Percentiles rank a stretch among this genome's conserved stretches.
These are phyloP conservation scores for Chromobotia macracanthus DNA, from an alignment of 2,797 vertebrate species.

Conservation along the genomic window DNA sequence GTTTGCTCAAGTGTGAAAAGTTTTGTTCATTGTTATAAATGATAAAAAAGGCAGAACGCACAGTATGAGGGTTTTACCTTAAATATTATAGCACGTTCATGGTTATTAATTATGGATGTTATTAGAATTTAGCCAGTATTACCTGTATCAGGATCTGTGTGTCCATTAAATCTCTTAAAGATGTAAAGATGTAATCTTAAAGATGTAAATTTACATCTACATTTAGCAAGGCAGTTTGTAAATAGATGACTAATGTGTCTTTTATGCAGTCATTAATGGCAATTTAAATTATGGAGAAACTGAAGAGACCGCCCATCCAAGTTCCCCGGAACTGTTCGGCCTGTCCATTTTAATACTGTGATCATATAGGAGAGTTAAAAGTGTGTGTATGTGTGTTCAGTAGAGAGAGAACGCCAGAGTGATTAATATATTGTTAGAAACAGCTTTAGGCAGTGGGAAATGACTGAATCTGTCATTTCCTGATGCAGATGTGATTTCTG, in stretches of 20 bases:
- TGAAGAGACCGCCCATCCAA: conserved; percentile 32
- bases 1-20: neutral
- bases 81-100: conserved; percentile 1
- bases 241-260: conserved; percentile 40
- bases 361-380: conserved; percentile 1
- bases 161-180: conserved; percentile 26
- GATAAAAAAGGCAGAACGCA: neutral
- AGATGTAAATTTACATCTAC: conserved; percentile 28
- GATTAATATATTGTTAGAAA: conserved; percentile 41
- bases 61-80: neutral
- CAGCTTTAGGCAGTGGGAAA: conserved; percentile 11
- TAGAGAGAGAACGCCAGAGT: neutral
- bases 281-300: conserved; percentile 38
- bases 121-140: neutral
- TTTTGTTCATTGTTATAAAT: conserved; percentile 8
- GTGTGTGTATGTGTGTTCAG: neutral
- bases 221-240: conserved; percentile 35
- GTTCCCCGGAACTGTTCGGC: conserved; percentile 20
- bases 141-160: conserved; percentile 6
- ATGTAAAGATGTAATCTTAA: too few relatives aligned
- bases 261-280: conserved; percentile 40
- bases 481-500: conserved; percentile 38
- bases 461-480: conserved; percentile 41
- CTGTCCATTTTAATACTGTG: conserved; percentile 33
- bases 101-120: conserved; percentile 2